Percentiles rank a stretch among this genome's conserved stretches.
Evolutionary conservation across 1,140 invertebrate genomes (phyloP).

Genomic region (Macrobrachium rosenbergii): DNA sequence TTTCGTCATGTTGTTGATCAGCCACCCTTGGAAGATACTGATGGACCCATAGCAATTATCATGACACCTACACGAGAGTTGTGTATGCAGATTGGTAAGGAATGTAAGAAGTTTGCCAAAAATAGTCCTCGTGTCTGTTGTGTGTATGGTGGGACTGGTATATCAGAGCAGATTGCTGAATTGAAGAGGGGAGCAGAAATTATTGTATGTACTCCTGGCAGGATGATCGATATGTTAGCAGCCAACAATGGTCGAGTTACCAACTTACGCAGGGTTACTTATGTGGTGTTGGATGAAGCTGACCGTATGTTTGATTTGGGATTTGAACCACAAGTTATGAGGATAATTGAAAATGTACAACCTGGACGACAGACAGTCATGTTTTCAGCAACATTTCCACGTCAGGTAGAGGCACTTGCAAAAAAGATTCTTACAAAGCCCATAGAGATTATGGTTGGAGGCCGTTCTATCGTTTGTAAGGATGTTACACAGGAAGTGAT

Average conservation of each 20-base stretch:
- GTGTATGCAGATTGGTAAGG: conserved; percentile 95
- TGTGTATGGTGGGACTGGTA: conserved; percentile 96
- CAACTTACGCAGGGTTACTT: conserved; percentile 94
- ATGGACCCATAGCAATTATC: conserved; percentile 96
- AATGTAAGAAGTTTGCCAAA: conserved; percentile 96
- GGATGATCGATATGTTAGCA: conserved; percentile 99
- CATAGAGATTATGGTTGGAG: conserved; percentile 93
- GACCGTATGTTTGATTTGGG: conserved; percentile 99
- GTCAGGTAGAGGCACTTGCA: conserved; percentile 99
- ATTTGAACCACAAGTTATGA: conserved; percentile 98
- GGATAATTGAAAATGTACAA: conserved; percentile 96
- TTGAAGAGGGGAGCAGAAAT: conserved; percentile 98
- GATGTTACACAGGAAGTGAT: conserved; percentile 97
- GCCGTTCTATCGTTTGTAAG: conserved; percentile 96
- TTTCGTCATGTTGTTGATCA: conserved; percentile 98
- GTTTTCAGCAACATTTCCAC: conserved; percentile 98
- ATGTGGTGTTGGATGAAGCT: conserved; percentile 98
- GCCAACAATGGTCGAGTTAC: conserved; percentile 97
- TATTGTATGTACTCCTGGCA: conserved; percentile 98
- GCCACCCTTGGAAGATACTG: conserved; percentile 90
- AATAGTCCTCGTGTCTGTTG: conserved; percentile 90
- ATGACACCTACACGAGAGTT: conserved; percentile 99
- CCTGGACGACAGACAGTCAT: conserved; percentile 98
- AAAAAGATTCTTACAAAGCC: conserved; percentile 93
- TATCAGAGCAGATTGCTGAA: conserved; percentile 95